Evolutionary conservation across 2,113 vertebrate genomes (phyloP).

Genomic region (Laterallus jamaicensis): DNA sequence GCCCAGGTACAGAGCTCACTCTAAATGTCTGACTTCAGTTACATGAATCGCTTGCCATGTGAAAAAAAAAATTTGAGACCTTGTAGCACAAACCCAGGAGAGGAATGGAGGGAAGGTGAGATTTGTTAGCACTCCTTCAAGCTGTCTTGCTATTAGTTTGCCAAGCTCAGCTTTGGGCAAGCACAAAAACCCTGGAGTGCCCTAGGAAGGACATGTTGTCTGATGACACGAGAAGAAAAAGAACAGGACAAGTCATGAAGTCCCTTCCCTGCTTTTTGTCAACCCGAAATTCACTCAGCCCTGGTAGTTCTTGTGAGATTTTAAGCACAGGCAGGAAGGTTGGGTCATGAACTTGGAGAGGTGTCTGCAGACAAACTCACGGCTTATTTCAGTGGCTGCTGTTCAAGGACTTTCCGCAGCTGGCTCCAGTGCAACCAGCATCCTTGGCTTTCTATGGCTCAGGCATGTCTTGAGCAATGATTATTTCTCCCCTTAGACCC

Average conservation of each 20-base stretch:
- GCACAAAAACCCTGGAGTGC: neutral
- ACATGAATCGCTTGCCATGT: neutral
- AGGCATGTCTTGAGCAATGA: fast-evolving
- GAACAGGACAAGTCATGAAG: neutral
- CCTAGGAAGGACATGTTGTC: neutral
- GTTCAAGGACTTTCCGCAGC: neutral
- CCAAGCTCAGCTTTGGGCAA: neutral
- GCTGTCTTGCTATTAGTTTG: neutral
- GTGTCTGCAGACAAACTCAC: neutral
- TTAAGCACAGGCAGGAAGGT: neutral
- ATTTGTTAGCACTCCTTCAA: neutral
- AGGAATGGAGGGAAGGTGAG: neutral
- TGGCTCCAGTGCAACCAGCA: neutral
- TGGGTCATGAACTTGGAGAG: neutral
- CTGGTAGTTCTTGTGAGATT: neutral
- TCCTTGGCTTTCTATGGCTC: neutral
- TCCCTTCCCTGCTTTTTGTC: neutral
- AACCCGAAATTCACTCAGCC: neutral
- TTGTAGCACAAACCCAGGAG: neutral
- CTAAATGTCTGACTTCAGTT: neutral
- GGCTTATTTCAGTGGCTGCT: neutral
- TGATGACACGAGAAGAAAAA: neutral
- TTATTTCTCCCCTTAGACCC: neutral
- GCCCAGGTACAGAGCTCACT: neutral
- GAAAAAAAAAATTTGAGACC: neutral